Conservation (phyloP, 2,797 vertebrate genomes). For the Sebastes flavidus region DNA sequence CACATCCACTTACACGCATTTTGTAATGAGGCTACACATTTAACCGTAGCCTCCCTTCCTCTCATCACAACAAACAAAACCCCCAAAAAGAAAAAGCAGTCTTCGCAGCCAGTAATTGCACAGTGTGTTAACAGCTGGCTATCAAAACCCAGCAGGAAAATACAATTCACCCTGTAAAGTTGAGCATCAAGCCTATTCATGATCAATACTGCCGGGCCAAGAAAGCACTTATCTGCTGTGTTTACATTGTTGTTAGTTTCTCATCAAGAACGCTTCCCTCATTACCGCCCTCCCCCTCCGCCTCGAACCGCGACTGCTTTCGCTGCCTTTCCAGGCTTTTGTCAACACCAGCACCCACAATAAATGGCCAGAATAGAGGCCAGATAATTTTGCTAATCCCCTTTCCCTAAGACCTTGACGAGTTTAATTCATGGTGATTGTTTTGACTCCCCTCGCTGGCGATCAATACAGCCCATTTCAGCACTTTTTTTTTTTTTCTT, state of each 20-base stretch:
- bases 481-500: slow-evolving; percentile 43
- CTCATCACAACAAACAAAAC: slow-evolving; percentile 69
- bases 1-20: slow-evolving; percentile 67
- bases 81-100: neutral
- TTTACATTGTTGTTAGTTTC: slow-evolving; percentile 72
- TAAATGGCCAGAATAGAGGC: slow-evolving; percentile 60
- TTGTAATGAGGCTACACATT: slow-evolving; percentile 71
- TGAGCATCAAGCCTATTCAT: slow-evolving; percentile 67
- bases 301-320: slow-evolving; percentile 6
- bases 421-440: slow-evolving; percentile 81
- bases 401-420: slow-evolving; percentile 79
- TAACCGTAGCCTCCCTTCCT: slow-evolving; percentile 54
- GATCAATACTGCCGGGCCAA: slow-evolving; percentile 68
- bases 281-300: slow-evolving; percentile 21
- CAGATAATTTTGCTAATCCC: slow-evolving; percentile 79
- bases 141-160: slow-evolving; percentile 72
- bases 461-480: slow-evolving; percentile 78
- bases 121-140: slow-evolving; percentile 69
- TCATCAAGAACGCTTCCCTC: slow-evolving; percentile 63
- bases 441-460: slow-evolving; percentile 67
- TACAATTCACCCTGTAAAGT: slow-evolving; percentile 65
- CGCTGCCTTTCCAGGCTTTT: slow-evolving; percentile 50
- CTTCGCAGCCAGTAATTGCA: slow-evolving; percentile 64
- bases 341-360: slow-evolving; percentile 57
- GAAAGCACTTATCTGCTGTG: slow-evolving; percentile 68